These are phyloP conservation scores for Lottia gigantea DNA, from an alignment of 2,888 invertebrate genomes.

Conservation along the genomic window DNA sequence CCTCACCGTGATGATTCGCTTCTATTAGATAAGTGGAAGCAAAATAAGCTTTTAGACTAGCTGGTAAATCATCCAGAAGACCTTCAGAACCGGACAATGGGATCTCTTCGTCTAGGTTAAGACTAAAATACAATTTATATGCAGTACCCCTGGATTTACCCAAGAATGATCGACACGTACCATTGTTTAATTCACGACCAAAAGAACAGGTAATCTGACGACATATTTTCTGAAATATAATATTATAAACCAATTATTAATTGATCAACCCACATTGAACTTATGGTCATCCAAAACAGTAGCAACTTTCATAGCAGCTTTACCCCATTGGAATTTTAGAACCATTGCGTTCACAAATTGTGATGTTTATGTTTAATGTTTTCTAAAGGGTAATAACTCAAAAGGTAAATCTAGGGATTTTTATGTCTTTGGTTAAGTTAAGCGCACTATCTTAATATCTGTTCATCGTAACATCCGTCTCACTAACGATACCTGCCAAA, in stretches of 20 bases:
- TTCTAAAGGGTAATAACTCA: too few relatives aligned
- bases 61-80: conserved; percentile 27
- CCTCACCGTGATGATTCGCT: conserved; percentile 22
- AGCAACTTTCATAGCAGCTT: too few relatives aligned
- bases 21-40: neutral
- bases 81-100: conserved; percentile 24
- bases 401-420: too few relatives aligned
- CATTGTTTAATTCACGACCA: conserved; percentile 24
- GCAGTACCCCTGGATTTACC: conserved; percentile 17
- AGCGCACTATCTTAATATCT: too few relatives aligned
- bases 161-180: conserved; percentile 25
- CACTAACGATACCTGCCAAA: too few relatives aligned
- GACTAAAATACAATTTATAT: conserved; percentile 30
- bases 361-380: too few relatives aligned
- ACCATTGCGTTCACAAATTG: too few relatives aligned
- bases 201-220: conserved; percentile 26
- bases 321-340: too few relatives aligned
- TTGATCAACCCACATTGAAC: neutral
- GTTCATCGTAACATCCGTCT: too few relatives aligned
- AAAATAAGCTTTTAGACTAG: conserved; percentile 24
- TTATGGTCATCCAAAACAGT: too few relatives aligned
- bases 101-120: conserved; percentile 10
- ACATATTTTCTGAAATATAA: conserved; percentile 28
- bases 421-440: too few relatives aligned
- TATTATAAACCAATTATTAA: neutral